A percentile compares a stretch with the other conserved stretches of the same genome.
Conservation (phyloP, 2,113 vertebrate genomes). For the Rhinoptilus africanus region DNA sequence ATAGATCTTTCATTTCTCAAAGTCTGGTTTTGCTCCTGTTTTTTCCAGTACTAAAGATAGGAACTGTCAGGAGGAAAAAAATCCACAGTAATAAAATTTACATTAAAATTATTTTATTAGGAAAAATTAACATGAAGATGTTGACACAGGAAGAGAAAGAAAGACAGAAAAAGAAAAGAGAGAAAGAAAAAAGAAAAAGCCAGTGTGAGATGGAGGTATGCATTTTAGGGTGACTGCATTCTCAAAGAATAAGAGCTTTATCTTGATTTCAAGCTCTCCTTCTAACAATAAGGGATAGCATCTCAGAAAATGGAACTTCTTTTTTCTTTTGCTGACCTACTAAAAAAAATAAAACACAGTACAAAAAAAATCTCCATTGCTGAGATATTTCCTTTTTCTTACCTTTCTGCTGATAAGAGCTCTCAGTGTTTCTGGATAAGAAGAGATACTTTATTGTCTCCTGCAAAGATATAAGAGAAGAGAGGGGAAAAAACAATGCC, state of each 20-base stretch:
- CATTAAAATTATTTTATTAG: neutral
- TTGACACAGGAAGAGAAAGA: neutral
- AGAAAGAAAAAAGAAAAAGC: neutral
- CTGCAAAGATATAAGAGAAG: constrained; percentile 35
- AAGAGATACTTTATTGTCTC: constrained; percentile 66
- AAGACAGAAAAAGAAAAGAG: no score
- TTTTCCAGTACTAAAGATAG: neutral
- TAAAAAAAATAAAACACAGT: neutral
- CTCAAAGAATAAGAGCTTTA: constrained; percentile 25
- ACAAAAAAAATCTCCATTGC: constrained; percentile 10
- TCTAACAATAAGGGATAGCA: constrained; percentile 32
- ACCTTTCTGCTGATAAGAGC: constrained; percentile 66
- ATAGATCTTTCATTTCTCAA: neutral
- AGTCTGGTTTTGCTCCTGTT: neutral
- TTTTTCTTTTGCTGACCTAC: constrained; percentile 50
- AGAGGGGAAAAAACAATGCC: constrained; percentile 18
- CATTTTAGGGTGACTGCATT: neutral
- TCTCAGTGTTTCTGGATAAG: constrained; percentile 69
- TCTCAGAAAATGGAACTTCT: constrained; percentile 30
- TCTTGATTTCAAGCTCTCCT: constrained; percentile 44
- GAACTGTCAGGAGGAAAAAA: neutral
- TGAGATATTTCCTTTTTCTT: constrained; percentile 62
- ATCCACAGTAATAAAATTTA: neutral
- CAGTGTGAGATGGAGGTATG: neutral
- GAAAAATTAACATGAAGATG: neutral